Evolutionary conservation across 2,797 vertebrate genomes (phyloP).

Genomic region (Falco cherrug): DNA sequence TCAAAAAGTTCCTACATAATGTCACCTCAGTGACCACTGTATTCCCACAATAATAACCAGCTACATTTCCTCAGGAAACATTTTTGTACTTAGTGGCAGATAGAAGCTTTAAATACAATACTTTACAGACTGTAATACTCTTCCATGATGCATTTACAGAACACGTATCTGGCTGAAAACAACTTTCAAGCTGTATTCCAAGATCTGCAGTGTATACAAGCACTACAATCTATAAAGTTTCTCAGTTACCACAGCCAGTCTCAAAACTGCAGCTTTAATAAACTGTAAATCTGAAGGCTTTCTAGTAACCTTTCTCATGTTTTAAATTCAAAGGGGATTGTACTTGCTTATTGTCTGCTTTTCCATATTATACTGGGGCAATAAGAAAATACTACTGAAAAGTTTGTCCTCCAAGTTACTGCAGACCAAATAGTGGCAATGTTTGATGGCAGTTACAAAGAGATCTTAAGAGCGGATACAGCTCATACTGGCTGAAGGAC

Average conservation of each 20-base stretch:
- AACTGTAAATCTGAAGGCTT: not conserved
- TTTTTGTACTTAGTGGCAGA: constrained; percentile 31
- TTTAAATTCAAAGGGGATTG: not conserved
- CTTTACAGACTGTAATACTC: not conserved
- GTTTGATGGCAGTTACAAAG: not conserved
- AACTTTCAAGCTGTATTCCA: not conserved
- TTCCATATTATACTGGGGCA: not conserved
- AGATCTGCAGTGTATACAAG: not conserved
- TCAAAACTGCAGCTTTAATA: not conserved
- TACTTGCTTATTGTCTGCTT: not conserved
- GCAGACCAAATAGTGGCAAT: not conserved
- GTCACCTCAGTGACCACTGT: constrained; percentile 10
- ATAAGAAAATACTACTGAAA: not conserved
- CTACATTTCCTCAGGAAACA: constrained; percentile 47
- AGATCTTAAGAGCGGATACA: not conserved
- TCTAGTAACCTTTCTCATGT: not conserved
- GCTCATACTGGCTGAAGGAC: not conserved
- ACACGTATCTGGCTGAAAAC: not conserved
- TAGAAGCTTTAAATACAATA: constrained; percentile 24
- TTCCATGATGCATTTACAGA: constrained; percentile 3
- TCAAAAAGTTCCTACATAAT: constrained; percentile 44
- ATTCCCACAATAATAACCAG: constrained; percentile 42
- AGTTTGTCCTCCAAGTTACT: not conserved
- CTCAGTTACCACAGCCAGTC: not conserved
- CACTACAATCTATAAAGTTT: not conserved